phyloP scores from a whole-genome alignment of 2,113 vertebrate genomes.

The Platanista minor region DNA sequence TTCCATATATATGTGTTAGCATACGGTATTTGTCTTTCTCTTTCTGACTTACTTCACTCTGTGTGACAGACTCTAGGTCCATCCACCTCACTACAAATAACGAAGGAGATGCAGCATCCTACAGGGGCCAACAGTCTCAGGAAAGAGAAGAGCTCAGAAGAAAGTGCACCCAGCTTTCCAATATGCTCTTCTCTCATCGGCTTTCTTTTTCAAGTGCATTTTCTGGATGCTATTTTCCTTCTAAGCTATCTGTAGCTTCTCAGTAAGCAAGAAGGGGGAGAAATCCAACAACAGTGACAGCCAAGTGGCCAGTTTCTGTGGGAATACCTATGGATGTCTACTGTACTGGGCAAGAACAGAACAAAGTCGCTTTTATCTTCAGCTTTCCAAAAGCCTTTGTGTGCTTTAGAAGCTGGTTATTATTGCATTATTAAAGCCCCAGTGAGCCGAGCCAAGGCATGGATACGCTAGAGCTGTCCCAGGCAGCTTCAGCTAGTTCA shows the following conservation, averaged over 20 bases:
- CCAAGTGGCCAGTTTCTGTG: background rate
- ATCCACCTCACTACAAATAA: no score
- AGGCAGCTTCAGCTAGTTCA: conserved; percentile 74
- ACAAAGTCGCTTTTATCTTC: conserved; percentile 68
- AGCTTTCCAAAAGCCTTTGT: conserved; percentile 74
- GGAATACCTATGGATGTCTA: conserved; percentile 60
- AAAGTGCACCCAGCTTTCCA: background rate
- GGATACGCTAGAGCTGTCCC: conserved; percentile 56
- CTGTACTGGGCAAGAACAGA: background rate
- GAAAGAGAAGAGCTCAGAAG: background rate
- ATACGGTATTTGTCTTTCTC: no score
- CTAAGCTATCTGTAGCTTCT: background rate
- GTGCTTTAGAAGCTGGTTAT: conserved; percentile 62
- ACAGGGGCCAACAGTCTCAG: background rate
- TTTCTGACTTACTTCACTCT: no score
- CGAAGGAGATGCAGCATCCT: background rate
- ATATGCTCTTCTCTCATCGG: accelerated
- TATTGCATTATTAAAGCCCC: conserved; percentile 73
- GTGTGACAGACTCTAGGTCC: no score
- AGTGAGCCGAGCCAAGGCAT: conserved; percentile 71
- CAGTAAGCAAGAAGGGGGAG: background rate
- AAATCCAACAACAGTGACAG: background rate
- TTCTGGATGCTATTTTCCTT: background rate
- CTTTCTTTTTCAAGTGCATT: background rate
- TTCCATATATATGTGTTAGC: no score